Evolutionary conservation across 1,140 invertebrate species (phyloP), one percentile per base, ranked within the genome.

Genomic region (Pogonognathellus flavescens): DNA sequence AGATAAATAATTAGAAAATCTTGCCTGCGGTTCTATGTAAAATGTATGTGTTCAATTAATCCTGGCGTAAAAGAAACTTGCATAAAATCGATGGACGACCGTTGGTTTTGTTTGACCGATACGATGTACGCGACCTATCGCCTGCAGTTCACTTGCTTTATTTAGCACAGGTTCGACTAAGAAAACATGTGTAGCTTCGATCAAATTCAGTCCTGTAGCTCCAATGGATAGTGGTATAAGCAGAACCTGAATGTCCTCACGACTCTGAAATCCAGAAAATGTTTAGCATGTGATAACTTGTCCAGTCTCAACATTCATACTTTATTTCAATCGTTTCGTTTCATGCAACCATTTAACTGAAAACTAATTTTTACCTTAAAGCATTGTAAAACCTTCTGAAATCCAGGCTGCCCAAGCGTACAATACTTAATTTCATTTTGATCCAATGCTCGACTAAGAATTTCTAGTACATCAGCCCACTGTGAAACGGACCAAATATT

Each of bases 101-200:
- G 90, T 91, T 25, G 89, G 87, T 93, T 92, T 95, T 0, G 92
- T 95, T 90, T 96, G 95, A 0, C 95, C 95, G 88, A 96, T 95
- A 55, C 95, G 91, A 91, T 96, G 94, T 11, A 96, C 92, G 87
- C 95, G 90, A 0, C 95, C 95, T 83, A 96, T 94, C 5, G 95
- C 95, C 91, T 96, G 95, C 6, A 94, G 89, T 89, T 96, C 95
- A 87, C 94, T 93, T 2, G 93, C 94, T 13, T 93, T 92, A 90
- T 95, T 95, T 0, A 96, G 90, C 52, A 95, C 92, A 0, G 95
- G 95, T 88, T 96, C 95, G 8, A 95, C 93, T 5, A 96, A 91
- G 31, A 96, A 91, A 0, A 96, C 93, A 91, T 96, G 95, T 13
- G 93, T 94, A 1, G 95, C 95, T 91, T 96, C 95, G 41, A 93